A percentile compares a stretch with the other conserved stretches of the same genome.
Evolutionary conservation across 2,888 invertebrate genomes (phyloP).

Genomic region (Tetropium fuscum): DNA sequence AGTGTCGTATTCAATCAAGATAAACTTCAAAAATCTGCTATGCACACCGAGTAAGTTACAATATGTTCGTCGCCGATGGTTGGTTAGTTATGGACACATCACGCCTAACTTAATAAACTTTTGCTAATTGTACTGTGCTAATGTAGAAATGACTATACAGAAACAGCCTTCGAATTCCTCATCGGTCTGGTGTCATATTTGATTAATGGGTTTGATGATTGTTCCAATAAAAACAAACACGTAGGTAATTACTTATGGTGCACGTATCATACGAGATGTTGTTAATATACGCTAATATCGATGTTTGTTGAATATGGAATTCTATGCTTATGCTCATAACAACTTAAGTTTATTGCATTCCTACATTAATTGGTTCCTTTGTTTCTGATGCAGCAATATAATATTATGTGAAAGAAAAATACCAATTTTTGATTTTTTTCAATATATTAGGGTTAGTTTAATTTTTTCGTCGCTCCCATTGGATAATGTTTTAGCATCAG

Average conservation of each 20-base stretch:
- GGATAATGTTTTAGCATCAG: no score
- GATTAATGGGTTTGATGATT: constrained; percentile 43
- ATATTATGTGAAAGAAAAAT: no score
- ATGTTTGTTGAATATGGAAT: constrained; percentile 12
- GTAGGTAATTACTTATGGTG: constrained; percentile 38
- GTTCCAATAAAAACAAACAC: constrained; percentile 41
- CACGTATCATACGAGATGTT: constrained; percentile 29
- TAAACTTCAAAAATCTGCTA: no score
- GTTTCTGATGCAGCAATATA: no score
- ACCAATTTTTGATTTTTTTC: no score
- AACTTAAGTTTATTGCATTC: no score
- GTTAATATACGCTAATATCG: constrained; percentile 33
- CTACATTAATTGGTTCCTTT: no score
- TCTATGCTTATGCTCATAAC: no score
- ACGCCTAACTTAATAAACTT: constrained; percentile 11
- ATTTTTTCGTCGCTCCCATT: no score
- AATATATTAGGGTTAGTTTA: no score
- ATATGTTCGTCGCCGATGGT: not conserved
- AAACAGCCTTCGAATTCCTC: constrained; percentile 38
- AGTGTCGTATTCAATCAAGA: no score
- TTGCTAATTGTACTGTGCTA: constrained; percentile 26
- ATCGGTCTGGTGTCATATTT: constrained; percentile 40
- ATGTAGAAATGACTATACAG: constrained; percentile 36
- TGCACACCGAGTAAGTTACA: no score
- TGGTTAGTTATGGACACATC: not conserved